A percentile compares a stretch with the other conserved stretches of the same genome.
phyloP scores from a whole-genome alignment of 2,888 invertebrate genomes.

The Boloria euphrosyne region DNA sequence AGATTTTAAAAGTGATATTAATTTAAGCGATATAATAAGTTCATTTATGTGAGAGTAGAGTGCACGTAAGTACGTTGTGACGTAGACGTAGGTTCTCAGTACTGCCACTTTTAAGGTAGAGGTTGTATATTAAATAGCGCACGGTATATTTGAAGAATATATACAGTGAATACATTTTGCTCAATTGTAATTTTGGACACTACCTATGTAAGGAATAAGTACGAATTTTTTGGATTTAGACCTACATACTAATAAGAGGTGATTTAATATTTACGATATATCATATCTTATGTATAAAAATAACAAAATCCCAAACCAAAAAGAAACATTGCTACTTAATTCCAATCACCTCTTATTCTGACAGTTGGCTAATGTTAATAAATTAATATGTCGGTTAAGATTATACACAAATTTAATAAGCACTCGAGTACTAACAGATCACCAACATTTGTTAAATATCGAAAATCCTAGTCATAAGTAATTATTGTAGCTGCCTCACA shows the following conservation, averaged over 20 bases:
- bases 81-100: slow-evolving; percentile 56
- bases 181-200: slow-evolving; percentile 30
- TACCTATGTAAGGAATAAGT: slow-evolving; percentile 8
- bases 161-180: slow-evolving; percentile 33
- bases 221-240: slow-evolving; percentile 16
- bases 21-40: slow-evolving; percentile 75
- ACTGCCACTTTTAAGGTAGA: slow-evolving; percentile 47
- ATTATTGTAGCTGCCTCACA: background rate
- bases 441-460: slow-evolving; percentile 15
- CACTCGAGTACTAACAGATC: slow-evolving; percentile 11
- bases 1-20: slow-evolving; percentile 78
- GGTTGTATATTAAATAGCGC: slow-evolving; percentile 43
- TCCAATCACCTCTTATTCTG: background rate
- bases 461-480: background rate
- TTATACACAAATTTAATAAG: slow-evolving; percentile 15
- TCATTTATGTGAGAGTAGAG: slow-evolving; percentile 60
- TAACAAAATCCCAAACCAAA: too few relatives aligned
- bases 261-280: background rate
- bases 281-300: too few relatives aligned
- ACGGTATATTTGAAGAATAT: slow-evolving; percentile 24
- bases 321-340: background rate
- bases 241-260: slow-evolving; percentile 1
- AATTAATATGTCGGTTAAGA: background rate
- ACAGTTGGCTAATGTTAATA: background rate
- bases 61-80: slow-evolving; percentile 46